phyloP scores from a whole-genome alignment of 2,113 vertebrate species.

The Caretta caretta region DNA sequence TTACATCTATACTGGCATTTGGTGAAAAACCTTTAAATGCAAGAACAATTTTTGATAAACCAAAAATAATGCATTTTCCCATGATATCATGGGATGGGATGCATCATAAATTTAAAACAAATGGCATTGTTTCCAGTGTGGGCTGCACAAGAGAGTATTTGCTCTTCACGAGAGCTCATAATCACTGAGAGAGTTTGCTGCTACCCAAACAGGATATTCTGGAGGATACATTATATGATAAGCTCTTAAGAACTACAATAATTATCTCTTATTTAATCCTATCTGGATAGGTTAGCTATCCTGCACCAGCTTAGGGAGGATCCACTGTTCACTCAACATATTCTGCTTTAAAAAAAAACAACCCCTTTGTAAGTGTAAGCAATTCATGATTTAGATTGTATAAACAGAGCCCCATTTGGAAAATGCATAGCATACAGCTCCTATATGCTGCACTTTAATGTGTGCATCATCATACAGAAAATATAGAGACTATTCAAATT shows the following conservation, averaged over 20 bases:
- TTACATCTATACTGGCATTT: neutral
- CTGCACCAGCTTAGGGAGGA: neutral
- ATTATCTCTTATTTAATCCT: constrained; percentile 2
- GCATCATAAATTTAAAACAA: neutral
- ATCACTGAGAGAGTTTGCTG: neutral
- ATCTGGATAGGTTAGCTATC: constrained; percentile 17
- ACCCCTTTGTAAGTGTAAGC: neutral
- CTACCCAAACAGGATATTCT: neutral
- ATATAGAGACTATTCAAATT: neutral
- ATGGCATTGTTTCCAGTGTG: neutral
- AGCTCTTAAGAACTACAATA: constrained; percentile 26
- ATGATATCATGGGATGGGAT: neutral
- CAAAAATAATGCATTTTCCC: neutral
- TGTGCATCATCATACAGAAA: neutral
- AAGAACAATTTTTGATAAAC: neutral
- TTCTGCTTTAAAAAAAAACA: neutral
- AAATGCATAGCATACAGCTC: neutral
- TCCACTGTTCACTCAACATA: neutral
- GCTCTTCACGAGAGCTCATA: neutral
- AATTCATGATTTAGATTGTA: constrained; percentile 48
- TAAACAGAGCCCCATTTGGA: neutral
- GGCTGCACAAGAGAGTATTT: neutral
- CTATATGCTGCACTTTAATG: neutral
- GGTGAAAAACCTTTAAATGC: neutral
- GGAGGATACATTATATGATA: neutral